Evolutionary conservation across 2,888 invertebrate species (phyloP).

Genomic region (Agrochola lychnidis): DNA sequence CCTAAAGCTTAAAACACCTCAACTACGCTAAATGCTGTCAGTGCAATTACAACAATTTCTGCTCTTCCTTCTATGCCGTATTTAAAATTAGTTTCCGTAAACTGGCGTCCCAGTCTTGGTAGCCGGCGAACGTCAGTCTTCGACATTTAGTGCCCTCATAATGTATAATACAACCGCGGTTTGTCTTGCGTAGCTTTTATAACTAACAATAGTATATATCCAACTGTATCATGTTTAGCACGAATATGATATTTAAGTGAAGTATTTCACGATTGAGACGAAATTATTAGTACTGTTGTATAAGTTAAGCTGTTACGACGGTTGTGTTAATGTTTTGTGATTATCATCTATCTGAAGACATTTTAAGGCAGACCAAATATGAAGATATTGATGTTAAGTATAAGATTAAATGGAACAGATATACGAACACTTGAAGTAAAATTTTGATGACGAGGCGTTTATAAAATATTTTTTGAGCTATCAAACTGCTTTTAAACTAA

Average conservation of each 20-base stretch:
- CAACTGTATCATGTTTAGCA: constrained; percentile 52
- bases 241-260: constrained; percentile 54
- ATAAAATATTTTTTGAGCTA: constrained; percentile 5
- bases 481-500: constrained; percentile 19
- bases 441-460: constrained; percentile 26
- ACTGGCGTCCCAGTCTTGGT: constrained; percentile 50
- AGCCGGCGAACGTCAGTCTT: constrained; percentile 66
- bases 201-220: constrained; percentile 52
- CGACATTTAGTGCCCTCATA: constrained; percentile 78
- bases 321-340: constrained; percentile 18
- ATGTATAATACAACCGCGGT: constrained; percentile 76
- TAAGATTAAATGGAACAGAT: neutral
- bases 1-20: neutral
- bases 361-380: neutral
- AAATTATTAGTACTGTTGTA: constrained; percentile 15
- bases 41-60: constrained; percentile 10
- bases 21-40: constrained; percentile 10
- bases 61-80: constrained; percentile 33
- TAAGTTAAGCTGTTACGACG: constrained; percentile 21
- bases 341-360: constrained; percentile 9
- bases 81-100: constrained; percentile 62
- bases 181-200: constrained; percentile 71
- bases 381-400: neutral
- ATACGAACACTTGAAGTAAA: neutral
- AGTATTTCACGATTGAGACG: constrained; percentile 36